These are phyloP conservation scores for Corythornis leucogaster DNA, from an alignment of 2,797 vertebrate species.

Conservation along the genomic window DNA sequence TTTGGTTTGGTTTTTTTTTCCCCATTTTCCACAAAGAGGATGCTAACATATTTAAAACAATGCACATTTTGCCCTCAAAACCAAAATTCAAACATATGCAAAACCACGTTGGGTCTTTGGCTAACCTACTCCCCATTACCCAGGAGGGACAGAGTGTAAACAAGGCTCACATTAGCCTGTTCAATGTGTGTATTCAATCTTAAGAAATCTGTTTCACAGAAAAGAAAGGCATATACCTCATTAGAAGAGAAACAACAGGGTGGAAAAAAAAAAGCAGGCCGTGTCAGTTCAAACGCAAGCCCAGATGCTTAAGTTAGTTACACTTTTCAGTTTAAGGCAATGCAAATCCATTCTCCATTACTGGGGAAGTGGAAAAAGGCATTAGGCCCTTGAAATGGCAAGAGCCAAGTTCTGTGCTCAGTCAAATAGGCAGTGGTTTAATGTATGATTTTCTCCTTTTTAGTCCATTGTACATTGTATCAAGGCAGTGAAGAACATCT, in stretches of 20 bases:
- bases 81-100: not conserved
- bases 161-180: not conserved
- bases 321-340: slow-evolving; percentile 64
- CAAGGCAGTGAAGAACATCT: slow-evolving; percentile 55
- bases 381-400: slow-evolving; percentile 47
- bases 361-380: slow-evolving; percentile 44
- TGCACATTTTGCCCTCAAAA: not conserved
- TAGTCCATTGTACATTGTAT: slow-evolving; percentile 28
- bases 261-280: not conserved
- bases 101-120: not conserved
- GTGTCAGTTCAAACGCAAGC: not conserved
- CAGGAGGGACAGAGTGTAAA: not conserved
- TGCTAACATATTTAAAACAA: not conserved
- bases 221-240: slow-evolving; percentile 30
- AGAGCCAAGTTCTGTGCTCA: slow-evolving; percentile 49
- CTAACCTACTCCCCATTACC: slow-evolving; percentile 25
- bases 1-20: not conserved
- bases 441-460: slow-evolving; percentile 56
- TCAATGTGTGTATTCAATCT: slow-evolving; percentile 6
- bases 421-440: slow-evolving; percentile 42
- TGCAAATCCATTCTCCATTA: slow-evolving; percentile 45
- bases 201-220: slow-evolving; percentile 49
- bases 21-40: not conserved
- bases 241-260: slow-evolving; percentile 50
- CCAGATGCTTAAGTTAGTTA: slow-evolving; percentile 58